A percentile compares a stretch with the other conserved stretches of the same genome.
phyloP scores from a whole-genome alignment of 2,113 vertebrate species.

The Ptychochromis oligacanthus region DNA sequence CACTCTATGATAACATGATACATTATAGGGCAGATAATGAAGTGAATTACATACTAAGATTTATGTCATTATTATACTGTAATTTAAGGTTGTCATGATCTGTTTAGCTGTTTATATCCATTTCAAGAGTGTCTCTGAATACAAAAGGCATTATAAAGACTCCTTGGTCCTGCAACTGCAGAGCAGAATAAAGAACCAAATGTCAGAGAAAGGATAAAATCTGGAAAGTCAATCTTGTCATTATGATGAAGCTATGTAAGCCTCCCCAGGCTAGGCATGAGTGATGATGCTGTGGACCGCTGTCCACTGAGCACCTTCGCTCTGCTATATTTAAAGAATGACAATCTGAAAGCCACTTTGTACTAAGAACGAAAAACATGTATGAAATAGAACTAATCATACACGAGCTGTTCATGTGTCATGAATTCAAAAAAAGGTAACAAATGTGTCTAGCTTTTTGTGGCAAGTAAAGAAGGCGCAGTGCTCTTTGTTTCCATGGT shows the following conservation, averaged over 20 bases:
- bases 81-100: neutral
- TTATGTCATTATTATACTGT: neutral
- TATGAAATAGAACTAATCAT: constrained; percentile 38
- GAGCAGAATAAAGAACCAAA: constrained; percentile 66
- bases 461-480: constrained; percentile 46
- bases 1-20: neutral
- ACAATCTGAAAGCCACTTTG: constrained; percentile 45
- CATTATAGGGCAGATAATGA: neutral
- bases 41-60: neutral
- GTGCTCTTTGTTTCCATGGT: constrained; percentile 49
- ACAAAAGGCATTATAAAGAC: neutral
- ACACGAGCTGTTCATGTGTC: constrained; percentile 6
- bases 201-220: constrained; percentile 73
- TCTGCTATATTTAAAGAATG: constrained; percentile 73
- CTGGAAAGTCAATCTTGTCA: constrained; percentile 76
- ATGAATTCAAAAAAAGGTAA: constrained; percentile 39
- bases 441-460: constrained; percentile 40
- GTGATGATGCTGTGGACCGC: constrained; percentile 61
- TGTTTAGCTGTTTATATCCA: constrained; percentile 2
- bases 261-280: constrained; percentile 68
- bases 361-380: constrained; percentile 16
- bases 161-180: constrained; percentile 17
- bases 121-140: constrained; percentile 4
- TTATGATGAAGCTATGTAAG: constrained; percentile 73
- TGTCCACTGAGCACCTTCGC: constrained; percentile 66